These are phyloP conservation scores for Simalia tracyae DNA, from an alignment of 2,797 vertebrate genomes.

Conservation along the genomic window DNA sequence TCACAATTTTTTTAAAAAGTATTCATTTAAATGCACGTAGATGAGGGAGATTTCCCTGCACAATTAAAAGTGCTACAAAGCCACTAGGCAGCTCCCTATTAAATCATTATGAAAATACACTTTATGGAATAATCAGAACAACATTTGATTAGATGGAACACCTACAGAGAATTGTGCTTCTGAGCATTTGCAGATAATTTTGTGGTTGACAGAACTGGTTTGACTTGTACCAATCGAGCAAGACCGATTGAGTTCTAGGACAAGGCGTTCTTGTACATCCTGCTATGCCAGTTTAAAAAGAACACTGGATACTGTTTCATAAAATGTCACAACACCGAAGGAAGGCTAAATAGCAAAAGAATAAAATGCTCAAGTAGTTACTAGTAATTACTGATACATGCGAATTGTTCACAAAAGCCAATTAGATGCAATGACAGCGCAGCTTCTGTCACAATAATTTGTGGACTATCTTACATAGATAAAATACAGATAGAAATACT, in stretches of 20 bases:
- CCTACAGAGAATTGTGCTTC: background rate
- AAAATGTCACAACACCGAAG: background rate
- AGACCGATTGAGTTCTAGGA: background rate
- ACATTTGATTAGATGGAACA: background rate
- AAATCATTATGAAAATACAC: background rate
- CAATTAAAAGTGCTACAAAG: background rate
- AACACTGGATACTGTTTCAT: background rate
- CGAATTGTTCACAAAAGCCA: background rate
- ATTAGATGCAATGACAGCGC: background rate
- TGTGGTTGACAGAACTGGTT: background rate
- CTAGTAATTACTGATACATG: background rate
- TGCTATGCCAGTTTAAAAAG: background rate
- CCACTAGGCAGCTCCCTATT: background rate
- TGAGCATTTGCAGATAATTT: background rate
- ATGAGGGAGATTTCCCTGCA: background rate
- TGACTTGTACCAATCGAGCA: background rate
- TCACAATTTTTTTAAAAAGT: background rate
- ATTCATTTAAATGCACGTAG: background rate
- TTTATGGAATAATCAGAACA: background rate
- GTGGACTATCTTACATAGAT: background rate
- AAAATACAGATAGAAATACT: background rate
- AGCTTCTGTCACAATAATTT: background rate
- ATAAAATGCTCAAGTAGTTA: background rate
- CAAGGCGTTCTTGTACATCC: background rate
- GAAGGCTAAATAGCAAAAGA: background rate